These are phyloP conservation scores for Microplitis manilae DNA, from an alignment of 2,888 invertebrate genomes.

Conservation along the genomic window DNA sequence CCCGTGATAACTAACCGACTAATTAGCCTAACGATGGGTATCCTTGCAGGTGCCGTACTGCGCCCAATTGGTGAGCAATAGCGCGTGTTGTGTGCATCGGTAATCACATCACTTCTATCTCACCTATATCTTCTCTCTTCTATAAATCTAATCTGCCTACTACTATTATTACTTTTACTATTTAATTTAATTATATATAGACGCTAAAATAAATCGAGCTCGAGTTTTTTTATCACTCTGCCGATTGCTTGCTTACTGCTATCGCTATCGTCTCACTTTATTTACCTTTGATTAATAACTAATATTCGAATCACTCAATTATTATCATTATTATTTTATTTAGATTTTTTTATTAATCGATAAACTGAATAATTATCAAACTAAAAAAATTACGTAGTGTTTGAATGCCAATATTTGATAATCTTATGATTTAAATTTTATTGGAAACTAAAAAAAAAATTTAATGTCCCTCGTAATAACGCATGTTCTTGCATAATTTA, in stretches of 20 bases:
- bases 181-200: constrained; percentile 53
- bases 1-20: constrained; percentile 60
- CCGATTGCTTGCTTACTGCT: constrained; percentile 32
- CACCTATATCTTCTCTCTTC: constrained; percentile 67
- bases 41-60: constrained; percentile 89
- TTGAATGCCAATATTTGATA: neutral
- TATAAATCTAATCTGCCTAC: constrained; percentile 4
- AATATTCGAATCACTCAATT: no score
- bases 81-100: constrained; percentile 96
- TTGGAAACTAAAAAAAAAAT: neutral
- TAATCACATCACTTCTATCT: constrained; percentile 87
- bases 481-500: constrained; percentile 17
- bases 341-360: no score
- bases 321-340: no score
- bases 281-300: neutral
- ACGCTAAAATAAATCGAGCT: constrained; percentile 49
- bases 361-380: no score
- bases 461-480: constrained; percentile 2
- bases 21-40: constrained; percentile 70
- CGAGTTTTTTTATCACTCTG: constrained; percentile 49
- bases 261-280: neutral
- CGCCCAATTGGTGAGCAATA: constrained; percentile 95
- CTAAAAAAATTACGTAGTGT: neutral
- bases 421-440: neutral
- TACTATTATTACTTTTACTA: constrained; percentile 49